Evolutionary conservation across 2,797 vertebrate species (phyloP).

Genomic region (Nyctibius grandis): DNA sequence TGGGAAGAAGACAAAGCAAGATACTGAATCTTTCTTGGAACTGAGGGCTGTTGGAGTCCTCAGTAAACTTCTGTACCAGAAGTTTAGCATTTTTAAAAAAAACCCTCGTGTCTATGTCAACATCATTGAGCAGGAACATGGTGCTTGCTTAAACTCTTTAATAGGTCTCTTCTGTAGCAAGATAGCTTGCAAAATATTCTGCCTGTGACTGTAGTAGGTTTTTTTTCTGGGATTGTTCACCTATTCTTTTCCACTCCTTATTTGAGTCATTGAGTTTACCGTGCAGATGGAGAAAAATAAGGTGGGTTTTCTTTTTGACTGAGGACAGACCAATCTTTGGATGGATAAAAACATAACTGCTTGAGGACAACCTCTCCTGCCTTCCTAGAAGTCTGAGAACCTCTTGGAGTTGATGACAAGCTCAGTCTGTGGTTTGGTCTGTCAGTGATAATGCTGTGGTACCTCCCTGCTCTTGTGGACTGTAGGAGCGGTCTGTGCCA

Average conservation of each 20-base stretch:
- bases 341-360: not conserved
- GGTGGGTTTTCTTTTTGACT: not conserved
- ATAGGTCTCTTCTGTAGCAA: not conserved
- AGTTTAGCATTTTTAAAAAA: not conserved
- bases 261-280: not conserved
- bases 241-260: not conserved
- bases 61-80: too few relatives aligned
- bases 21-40: not conserved
- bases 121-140: not conserved
- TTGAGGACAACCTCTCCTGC: not conserved
- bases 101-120: not conserved
- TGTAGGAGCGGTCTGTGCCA: not conserved
- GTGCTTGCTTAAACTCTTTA: not conserved
- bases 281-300: not conserved
- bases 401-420: not conserved
- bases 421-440: not conserved
- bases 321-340: not conserved
- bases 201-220: not conserved
- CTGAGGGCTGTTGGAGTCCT: not conserved
- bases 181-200: not conserved
- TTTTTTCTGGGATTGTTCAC: not conserved
- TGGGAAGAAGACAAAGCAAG: not conserved
- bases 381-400: not conserved
- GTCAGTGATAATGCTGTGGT: not conserved
- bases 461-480: not conserved